phyloP scores from a whole-genome alignment of 2,113 vertebrate species.

The Equus przewalskii region DNA sequence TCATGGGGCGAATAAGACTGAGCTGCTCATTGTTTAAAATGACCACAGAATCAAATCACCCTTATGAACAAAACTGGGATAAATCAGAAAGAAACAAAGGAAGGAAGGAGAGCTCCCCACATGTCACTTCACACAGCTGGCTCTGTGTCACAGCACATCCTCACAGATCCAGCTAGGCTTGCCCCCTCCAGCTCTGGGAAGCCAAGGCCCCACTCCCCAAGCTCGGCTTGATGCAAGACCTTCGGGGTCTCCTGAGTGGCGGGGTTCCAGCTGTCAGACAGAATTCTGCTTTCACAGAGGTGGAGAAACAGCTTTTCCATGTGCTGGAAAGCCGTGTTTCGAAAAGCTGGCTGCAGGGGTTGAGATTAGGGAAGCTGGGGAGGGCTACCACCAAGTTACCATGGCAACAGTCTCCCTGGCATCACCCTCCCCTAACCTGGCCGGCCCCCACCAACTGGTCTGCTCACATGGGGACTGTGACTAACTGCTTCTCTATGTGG shows the following conservation, averaged over 20 bases:
- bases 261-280: slow-evolving; percentile 66
- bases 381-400: slow-evolving; percentile 74
- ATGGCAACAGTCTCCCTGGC: slow-evolving; percentile 79
- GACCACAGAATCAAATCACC: slow-evolving; percentile 74
- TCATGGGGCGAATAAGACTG: background rate
- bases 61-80: slow-evolving; percentile 66
- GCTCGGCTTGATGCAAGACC: slow-evolving; percentile 19
- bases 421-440: slow-evolving; percentile 73
- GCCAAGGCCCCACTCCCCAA: slow-evolving; percentile 17
- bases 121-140: slow-evolving; percentile 58
- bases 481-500: slow-evolving; percentile 67
- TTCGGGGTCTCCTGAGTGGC: slow-evolving; percentile 58
- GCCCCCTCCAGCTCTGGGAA: background rate
- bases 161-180: slow-evolving; percentile 17
- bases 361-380: slow-evolving; percentile 73
- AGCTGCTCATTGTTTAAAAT: slow-evolving; percentile 66
- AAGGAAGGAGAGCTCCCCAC: slow-evolving; percentile 66
- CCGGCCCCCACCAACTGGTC: slow-evolving; percentile 79
- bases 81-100: slow-evolving; percentile 78
- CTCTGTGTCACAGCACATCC: slow-evolving; percentile 55
- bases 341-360: slow-evolving; percentile 72
- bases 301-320: slow-evolving; percentile 54
- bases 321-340: slow-evolving; percentile 53
- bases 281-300: slow-evolving; percentile 59
- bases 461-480: slow-evolving; percentile 56